Conservation (phyloP, 2,797 vertebrate genomes). For the Momotus momota region DNA sequence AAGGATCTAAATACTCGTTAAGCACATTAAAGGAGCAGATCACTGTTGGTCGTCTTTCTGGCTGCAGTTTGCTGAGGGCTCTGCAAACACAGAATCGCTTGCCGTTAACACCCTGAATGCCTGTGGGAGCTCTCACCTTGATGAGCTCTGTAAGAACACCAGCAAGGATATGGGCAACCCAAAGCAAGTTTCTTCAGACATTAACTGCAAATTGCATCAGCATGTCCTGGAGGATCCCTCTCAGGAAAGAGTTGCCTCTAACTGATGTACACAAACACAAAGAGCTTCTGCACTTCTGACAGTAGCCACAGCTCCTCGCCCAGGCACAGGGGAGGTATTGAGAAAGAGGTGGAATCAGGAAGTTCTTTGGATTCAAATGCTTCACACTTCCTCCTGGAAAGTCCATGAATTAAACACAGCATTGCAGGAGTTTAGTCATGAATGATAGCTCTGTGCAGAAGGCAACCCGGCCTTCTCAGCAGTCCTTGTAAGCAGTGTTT, state of each 20-base stretch:
- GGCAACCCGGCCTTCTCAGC: conserved; percentile 40
- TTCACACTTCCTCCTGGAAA: conserved; percentile 45
- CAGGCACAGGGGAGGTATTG: not conserved
- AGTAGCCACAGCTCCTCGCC: not conserved
- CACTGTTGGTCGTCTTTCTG: not conserved
- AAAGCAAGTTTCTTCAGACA: not conserved
- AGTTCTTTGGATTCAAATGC: conserved; percentile 32
- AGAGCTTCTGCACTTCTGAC: not conserved
- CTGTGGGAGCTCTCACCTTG: not conserved
- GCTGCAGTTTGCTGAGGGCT: not conserved
- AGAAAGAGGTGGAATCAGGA: conserved; percentile 11
- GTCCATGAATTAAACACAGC: conserved; percentile 46
- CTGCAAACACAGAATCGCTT: not conserved
- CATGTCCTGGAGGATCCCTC: not conserved
- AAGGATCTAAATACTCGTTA: not conserved
- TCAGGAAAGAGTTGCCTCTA: not conserved
- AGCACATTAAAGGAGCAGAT: not conserved
- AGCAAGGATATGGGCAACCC: not conserved
- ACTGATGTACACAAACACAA: not conserved
- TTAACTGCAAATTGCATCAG: not conserved
- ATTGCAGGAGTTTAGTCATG: conserved; percentile 18
- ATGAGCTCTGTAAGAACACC: not conserved
- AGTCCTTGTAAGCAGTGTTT: conserved; percentile 46
- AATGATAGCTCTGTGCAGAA: conserved; percentile 22
- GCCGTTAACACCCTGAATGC: not conserved